Evolutionary conservation across 2,888 invertebrate species (phyloP).

Genomic region (Psylliodes chrysocephalus): DNA sequence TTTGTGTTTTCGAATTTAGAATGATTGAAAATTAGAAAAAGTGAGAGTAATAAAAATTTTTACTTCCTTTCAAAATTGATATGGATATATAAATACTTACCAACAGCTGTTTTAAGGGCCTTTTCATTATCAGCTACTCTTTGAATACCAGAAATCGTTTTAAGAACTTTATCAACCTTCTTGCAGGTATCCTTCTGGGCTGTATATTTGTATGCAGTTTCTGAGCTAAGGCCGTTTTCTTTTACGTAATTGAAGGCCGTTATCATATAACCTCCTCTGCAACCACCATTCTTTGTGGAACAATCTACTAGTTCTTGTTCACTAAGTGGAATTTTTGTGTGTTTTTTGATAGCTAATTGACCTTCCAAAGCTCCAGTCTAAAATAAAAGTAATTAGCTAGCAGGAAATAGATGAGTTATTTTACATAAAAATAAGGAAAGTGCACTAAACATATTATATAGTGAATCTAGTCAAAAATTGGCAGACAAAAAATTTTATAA

Average conservation of each 20-base stretch:
- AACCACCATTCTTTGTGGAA: slow-evolving; percentile 81
- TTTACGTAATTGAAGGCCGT: slow-evolving; percentile 85
- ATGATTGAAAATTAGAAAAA: too few species aligned
- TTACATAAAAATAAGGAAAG: too few species aligned
- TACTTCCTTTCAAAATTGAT: too few species aligned
- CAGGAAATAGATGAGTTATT: too few species aligned
- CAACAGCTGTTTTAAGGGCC: slow-evolving; percentile 11
- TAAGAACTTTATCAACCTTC: slow-evolving; percentile 64
- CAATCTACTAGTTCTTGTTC: slow-evolving; percentile 94
- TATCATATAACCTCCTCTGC: slow-evolving; percentile 85
- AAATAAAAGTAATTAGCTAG: background rate
- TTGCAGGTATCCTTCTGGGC: slow-evolving; percentile 77
- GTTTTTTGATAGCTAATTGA: background rate
- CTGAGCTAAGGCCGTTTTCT: slow-evolving; percentile 86
- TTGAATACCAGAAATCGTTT: background rate
- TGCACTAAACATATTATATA: too few species aligned
- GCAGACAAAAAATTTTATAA: too few species aligned
- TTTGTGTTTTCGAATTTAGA: too few species aligned
- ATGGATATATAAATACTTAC: too few species aligned
- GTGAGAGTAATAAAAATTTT: too few species aligned
- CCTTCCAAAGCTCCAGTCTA: slow-evolving; percentile 10
- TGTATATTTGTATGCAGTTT: slow-evolving; percentile 86
- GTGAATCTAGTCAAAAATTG: too few species aligned
- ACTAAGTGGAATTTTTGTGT: slow-evolving; percentile 71
- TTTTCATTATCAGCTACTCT: background rate